Evolutionary conservation across 2,888 invertebrate species (phyloP), one percentile per base, ranked within the genome.

Genomic region (Muschampia plurimacula): DNA sequence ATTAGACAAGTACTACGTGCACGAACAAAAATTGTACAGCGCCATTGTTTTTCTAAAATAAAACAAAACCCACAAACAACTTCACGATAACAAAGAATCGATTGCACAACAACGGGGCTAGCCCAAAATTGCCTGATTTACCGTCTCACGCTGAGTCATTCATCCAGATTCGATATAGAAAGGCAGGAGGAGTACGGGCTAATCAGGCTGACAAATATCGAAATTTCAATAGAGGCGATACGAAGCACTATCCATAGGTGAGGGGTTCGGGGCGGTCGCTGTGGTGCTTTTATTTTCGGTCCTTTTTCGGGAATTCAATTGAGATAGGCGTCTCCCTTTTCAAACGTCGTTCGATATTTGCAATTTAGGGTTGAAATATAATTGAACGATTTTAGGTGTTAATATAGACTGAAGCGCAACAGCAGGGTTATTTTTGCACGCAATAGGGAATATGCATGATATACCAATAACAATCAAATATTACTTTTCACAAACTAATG

Each of bases 291-390:
- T 90, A 87, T 90, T 91, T 89, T 87, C 86, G 85, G 83, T 88
- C 86, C 88, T 89, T 93, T 93, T 94, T 93, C 87, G 93, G 91
- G 84, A 89, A 92, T 94, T 94, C 91, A 91, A 93, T 94, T 89
- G 90, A 91, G 86, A 89, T 88, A 90, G 92, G 92, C 92, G 92
- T 91, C 89, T 90, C 88, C 83, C 87, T 86, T 86, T 89, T 78
- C 81, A 83, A 83, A 84, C 85, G 83, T 86, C 87, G 88, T 88
- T 91, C 88, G 88, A 89, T 91, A 89, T 92, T 88, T 84, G 84
- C 86, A 87, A 85, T 85, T 81, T 88, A 90, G 91, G 90, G 90
- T 84, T 89, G 89, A 75, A 72, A 75, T 73, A 76, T 71, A 78
- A 70, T 77, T 75, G 55, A 67, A 69, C 41, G 69, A 73, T 46